phyloP scores from a whole-genome alignment of 2,113 vertebrate genomes.

The Oryzias woworae region DNA sequence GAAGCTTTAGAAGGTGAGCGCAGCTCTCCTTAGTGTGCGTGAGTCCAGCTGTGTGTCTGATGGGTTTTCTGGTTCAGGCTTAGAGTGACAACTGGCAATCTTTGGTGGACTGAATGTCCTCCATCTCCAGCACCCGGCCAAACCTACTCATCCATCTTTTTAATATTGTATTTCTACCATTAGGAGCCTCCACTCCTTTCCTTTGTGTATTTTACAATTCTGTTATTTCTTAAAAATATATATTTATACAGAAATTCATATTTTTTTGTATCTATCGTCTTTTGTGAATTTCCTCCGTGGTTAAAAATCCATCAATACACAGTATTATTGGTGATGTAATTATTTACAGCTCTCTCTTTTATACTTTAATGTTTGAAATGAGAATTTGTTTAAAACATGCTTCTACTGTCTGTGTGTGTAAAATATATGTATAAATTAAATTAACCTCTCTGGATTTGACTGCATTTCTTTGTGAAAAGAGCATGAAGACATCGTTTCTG shows the following conservation, averaged over 20 bases:
- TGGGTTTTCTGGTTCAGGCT: conserved; percentile 51
- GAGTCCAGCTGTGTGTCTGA: conserved; percentile 39
- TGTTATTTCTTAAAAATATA: conserved; percentile 77
- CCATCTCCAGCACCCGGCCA: conserved; percentile 44
- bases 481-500: background rate
- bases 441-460: conserved; percentile 83
- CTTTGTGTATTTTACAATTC: conserved; percentile 74
- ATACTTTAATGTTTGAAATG: conserved; percentile 90
- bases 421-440: conserved; percentile 90
- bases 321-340: conserved; percentile 78
- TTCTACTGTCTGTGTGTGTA: conserved; percentile 84
- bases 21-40: conserved; percentile 13
- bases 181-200: conserved; percentile 55
- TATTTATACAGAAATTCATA: conserved; percentile 84
- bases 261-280: conserved; percentile 76
- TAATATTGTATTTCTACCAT: conserved; percentile 72
- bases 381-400: conserved; percentile 83
- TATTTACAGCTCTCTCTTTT: conserved; percentile 80
- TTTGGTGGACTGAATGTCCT: conserved; percentile 56
- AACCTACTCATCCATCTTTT: conserved; percentile 49
- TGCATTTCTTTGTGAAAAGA: background rate
- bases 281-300: conserved; percentile 47
- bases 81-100: conserved; percentile 79
- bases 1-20: conserved; percentile 59
- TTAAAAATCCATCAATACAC: conserved; percentile 72